Base-by-base conservation (phyloP, 2,797 vertebrate genomes). In the Channallabes apus region DNA sequence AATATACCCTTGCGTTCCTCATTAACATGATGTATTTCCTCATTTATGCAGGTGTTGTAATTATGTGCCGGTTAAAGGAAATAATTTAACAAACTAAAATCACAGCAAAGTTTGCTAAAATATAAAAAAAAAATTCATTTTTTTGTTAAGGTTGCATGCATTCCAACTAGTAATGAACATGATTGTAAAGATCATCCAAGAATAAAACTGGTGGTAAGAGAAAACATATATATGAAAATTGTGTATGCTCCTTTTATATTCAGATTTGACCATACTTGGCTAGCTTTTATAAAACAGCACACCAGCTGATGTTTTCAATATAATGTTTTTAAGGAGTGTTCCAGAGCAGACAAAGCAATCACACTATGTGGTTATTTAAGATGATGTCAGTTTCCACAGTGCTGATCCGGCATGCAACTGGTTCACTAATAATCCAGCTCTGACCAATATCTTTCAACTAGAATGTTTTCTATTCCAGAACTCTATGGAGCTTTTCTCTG, bases 401-500 rank as follows among this genome's bases (percentile, higher is more conserved):
- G 77, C 58, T 62, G 32, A 11, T 62, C 12, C 0, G 32, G 58
- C 62, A 59, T 78, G 76, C 76, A 61, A 38, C 56, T 59, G 29
- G 29, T 78, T 78, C 76, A 12, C 14, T 61, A 62, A 62, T 56
- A 59, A 59, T 58, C 18, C 75, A 32, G 17, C 56, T 12, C 56
- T 76, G 14, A 58, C 51, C 73, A 77, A 77, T 20, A 77, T 32
- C 27, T 58, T 77, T 77, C 51, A 29, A 51, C 24, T 18, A 17
- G 32, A 29, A 78, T 27, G 14, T 41, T 62, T 59, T 17, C 22
- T 41, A 41, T 38, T 79, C 58, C 18, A 59, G 11, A 24, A 7
- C 4, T 78, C 29, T 24, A 22, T 78, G 59, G 73, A 77, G 17
- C 32, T 78, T 35, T 12, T 78, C 6, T 78, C 76, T 78, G 54